phyloP scores from a whole-genome alignment of 2,113 vertebrate species.

The human (Homo sapiens) region DNA sequence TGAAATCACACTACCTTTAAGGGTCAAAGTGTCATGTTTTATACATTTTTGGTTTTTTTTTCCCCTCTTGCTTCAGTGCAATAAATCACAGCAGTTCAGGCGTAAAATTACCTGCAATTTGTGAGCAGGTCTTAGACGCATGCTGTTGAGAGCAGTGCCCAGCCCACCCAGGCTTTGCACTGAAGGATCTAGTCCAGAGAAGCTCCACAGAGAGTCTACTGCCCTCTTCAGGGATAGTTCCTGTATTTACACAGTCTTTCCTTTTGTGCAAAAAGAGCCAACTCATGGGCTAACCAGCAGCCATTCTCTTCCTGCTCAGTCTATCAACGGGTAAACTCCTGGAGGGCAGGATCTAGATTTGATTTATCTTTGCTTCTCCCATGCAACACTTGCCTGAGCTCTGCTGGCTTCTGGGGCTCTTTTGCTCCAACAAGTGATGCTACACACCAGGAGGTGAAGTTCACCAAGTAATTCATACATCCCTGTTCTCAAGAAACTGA shows the following conservation, averaged over 20 bases:
- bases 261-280: not conserved
- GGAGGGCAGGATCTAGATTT: not conserved
- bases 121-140: not conserved
- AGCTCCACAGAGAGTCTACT: not conserved
- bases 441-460: not conserved
- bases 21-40: not conserved
- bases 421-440: not conserved
- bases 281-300: not conserved
- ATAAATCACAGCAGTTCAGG: not conserved
- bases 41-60: not conserved
- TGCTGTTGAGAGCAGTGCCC: not conserved
- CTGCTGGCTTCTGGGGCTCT: not conserved
- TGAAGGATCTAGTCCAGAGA: not conserved
- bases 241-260: not conserved
- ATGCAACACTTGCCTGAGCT: not conserved
- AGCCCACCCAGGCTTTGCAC: not conserved
- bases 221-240: not conserved
- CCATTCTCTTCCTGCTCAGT: accelerated
- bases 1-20: constrained; percentile 7
- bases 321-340: not conserved
- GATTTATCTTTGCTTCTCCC: not conserved
- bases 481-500: not conserved
- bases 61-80: not conserved
- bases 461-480: not conserved
- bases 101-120: not conserved